Evolutionary conservation across 2,888 invertebrate genomes (phyloP), one percentile per base, ranked within the genome.

Genomic region (Megastigmus dorsalis): DNA sequence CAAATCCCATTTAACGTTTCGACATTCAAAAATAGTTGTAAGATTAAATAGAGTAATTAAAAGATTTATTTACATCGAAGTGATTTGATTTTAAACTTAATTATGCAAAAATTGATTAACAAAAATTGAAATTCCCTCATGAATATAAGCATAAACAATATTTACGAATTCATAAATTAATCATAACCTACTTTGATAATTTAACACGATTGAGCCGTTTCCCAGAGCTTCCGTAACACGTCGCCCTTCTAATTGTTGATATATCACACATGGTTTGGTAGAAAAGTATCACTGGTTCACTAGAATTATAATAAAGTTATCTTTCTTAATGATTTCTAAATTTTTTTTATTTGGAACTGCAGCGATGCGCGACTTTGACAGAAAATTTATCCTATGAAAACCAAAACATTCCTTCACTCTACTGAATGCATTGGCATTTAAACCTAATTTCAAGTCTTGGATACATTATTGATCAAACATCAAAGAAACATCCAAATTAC

Each of bases 381-480:
- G n/a, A 67, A 55, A 48, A 30, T 3, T n/a, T 10, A 3, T 9
- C 3, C 3, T 23, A 10, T 20, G 1, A 4, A 9, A 10, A 10
- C 3, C 10, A 26, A 43, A 36, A 33, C 38, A 59, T 67, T 33
- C 36, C 72, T 5, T 9, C 18, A 36, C 36, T n/a, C n/a, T n/a
- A n/a, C n/a, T n/a, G n/a, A 54, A 10, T 52, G 43, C 18, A 15
- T 73, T n/a, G 45, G 54, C 30, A 73, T 60, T 36, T 54, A 18
- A 41, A 23, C 9, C 62, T 63, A 45, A 20, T 33, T 73, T 60
- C 66, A 73, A 18, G 38, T 5, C 18, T 30, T 41, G 38, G 13
- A 15, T 38, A 52, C 18, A n/a, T n/a, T 73, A 73, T 73, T 52
- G 73, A 73, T 54, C 52, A 67, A 73, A 73, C 73, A 59, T 67